A percentile compares a stretch with the other conserved stretches of the same genome.
phyloP scores from a whole-genome alignment of 2,888 invertebrate genomes.

The Leucania comma region DNA sequence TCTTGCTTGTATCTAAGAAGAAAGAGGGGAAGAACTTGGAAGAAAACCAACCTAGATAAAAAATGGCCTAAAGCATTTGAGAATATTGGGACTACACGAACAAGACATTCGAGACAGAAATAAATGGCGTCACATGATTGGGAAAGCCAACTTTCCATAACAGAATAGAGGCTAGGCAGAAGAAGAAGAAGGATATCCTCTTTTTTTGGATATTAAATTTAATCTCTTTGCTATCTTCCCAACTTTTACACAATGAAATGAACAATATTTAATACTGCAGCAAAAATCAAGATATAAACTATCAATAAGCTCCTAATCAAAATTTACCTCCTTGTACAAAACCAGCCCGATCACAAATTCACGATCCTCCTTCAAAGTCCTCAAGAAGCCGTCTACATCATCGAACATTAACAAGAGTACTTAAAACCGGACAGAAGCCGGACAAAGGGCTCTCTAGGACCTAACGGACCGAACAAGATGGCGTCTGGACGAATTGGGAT shows the following conservation, averaged over 20 bases:
- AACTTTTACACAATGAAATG: neutral
- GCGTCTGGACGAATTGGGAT: conserved; percentile 1
- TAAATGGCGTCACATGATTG: too few relatives aligned
- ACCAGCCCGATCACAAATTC: neutral
- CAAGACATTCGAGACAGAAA: too few relatives aligned
- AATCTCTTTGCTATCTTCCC: neutral
- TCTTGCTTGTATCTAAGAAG: too few relatives aligned
- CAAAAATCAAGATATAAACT: neutral
- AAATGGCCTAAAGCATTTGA: too few relatives aligned
- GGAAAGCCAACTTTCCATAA: too few relatives aligned
- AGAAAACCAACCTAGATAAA: too few relatives aligned
- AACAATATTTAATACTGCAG: neutral
- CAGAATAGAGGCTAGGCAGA: too few relatives aligned
- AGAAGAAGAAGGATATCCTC: too few relatives aligned
- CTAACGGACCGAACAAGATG: conserved; percentile 19
- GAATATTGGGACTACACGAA: too few relatives aligned
- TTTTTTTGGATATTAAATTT: too few relatives aligned
- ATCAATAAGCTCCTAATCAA: neutral
- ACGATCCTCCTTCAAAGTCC: conserved; percentile 1
- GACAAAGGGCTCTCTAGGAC: conserved; percentile 9
- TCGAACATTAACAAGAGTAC: conserved; percentile 15
- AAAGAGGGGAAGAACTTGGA: too few relatives aligned
- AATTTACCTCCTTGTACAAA: conserved; percentile 14
- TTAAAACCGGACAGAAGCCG: conserved; percentile 3
- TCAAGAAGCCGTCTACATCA: conserved; percentile 20